Conservation (phyloP, 2,113 vertebrate species). For the Machaerirhynchus nigripectus region DNA sequence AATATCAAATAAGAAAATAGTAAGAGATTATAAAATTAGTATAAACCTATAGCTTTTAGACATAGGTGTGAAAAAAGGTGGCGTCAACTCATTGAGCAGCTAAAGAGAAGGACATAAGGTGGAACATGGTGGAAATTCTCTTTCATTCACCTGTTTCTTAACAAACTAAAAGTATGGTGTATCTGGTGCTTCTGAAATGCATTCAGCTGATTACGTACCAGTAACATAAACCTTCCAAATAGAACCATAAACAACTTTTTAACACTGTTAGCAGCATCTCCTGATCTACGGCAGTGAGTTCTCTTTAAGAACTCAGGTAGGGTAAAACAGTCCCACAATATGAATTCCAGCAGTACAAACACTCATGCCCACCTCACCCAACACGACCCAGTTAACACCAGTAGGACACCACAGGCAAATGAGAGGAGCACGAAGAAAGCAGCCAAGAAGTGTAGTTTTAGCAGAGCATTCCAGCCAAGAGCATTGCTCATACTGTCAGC, state of each 20-base stretch:
- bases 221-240: not conserved
- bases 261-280: not conserved
- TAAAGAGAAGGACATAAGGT: not conserved
- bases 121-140: not conserved
- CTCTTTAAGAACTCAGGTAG: not conserved
- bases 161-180: not conserved
- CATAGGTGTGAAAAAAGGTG: not conserved
- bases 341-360: accelerated
- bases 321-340: accelerated
- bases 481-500: not conserved
- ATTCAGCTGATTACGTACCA: not conserved
- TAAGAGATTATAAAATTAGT: not conserved
- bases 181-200: not conserved
- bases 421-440: not conserved
- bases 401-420: accelerated
- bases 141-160: not conserved
- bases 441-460: not conserved
- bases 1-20: not conserved
- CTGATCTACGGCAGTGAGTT: not conserved
- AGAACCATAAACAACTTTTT: not conserved
- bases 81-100: not conserved
- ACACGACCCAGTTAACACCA: not conserved
- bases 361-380: not conserved
- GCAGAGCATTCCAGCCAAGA: not conserved
- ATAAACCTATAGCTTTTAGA: not conserved